phyloP scores from a whole-genome alignment of 2,888 invertebrate species.

The Orchesellides sinensis region DNA sequence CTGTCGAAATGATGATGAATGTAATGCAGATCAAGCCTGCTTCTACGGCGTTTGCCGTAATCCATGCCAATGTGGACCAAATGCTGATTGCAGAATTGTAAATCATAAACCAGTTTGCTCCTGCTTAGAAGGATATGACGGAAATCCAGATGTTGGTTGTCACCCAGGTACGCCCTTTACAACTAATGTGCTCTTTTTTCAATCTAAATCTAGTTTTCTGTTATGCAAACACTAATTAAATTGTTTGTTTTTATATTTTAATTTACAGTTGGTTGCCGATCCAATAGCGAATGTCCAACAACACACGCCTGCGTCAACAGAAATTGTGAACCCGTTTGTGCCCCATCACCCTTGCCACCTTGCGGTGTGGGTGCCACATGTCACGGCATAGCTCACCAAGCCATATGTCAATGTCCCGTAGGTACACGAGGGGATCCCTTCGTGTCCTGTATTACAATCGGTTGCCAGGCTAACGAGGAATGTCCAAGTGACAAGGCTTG shows the following conservation, averaged over 20 bases:
- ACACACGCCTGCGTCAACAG: constrained; percentile 90
- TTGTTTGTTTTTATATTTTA: background rate
- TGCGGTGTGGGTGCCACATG: constrained; percentile 76
- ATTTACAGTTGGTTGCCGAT: constrained; percentile 82
- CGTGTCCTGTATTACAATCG: constrained; percentile 79
- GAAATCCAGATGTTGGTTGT: constrained; percentile 74
- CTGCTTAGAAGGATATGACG: constrained; percentile 76
- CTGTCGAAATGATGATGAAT: constrained; percentile 88
- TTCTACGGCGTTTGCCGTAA: constrained; percentile 90
- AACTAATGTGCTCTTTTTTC: too few relatives aligned
- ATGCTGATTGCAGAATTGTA: constrained; percentile 76
- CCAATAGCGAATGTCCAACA: constrained; percentile 87
- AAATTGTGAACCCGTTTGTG: constrained; percentile 89
- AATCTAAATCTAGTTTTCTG: too few relatives aligned
- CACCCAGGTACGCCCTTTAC: constrained; percentile 66
- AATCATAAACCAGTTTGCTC: constrained; percentile 77
- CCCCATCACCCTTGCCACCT: constrained; percentile 75
- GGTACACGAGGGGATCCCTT: constrained; percentile 76
- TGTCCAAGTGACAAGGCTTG: constrained; percentile 92
- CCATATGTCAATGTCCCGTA: constrained; percentile 76
- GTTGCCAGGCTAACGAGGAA: constrained; percentile 91
- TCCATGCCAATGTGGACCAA: constrained; percentile 90
- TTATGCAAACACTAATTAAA: too few relatives aligned
- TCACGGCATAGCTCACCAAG: constrained; percentile 75
- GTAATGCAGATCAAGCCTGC: constrained; percentile 87